Percentiles rank a stretch among this genome's conserved stretches.
Evolutionary conservation across 2,888 invertebrate genomes (phyloP).

Genomic region (Cheilosia soror): DNA sequence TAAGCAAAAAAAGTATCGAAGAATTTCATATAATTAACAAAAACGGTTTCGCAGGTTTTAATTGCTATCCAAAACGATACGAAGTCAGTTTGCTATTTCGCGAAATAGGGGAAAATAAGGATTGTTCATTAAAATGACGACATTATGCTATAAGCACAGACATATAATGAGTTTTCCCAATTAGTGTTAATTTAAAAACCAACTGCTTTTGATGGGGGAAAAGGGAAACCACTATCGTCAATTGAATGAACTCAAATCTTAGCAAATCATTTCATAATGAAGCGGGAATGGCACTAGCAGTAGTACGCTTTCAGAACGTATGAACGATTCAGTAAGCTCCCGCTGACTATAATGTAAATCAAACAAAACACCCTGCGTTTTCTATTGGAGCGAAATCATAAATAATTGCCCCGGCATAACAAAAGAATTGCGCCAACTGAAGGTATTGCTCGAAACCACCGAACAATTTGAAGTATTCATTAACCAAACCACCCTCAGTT

Average conservation of each 20-base stretch:
- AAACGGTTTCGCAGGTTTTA: no score
- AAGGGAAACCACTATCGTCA: no score
- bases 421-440: not conserved
- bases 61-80: no score
- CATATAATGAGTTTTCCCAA: no score
- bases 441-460: not conserved
- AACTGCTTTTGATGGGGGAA: no score
- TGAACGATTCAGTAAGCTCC: not conserved
- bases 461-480: constrained; percentile 19
- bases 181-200: no score
- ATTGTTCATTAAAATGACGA: no score
- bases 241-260: not conserved
- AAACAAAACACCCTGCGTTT: constrained; percentile 4
- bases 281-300: not conserved
- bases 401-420: constrained; percentile 11
- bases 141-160: no score
- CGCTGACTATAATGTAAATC: not conserved
- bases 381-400: constrained; percentile 25
- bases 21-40: no score
- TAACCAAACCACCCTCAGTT: not conserved
- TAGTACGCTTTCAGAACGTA: not conserved
- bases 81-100: no score
- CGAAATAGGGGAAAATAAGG: no score
- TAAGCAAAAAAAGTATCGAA: no score
- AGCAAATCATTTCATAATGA: not conserved